Base-by-base conservation (phyloP, 92 coral and sea anemone species). In the Diadumene lineata region DNA sequence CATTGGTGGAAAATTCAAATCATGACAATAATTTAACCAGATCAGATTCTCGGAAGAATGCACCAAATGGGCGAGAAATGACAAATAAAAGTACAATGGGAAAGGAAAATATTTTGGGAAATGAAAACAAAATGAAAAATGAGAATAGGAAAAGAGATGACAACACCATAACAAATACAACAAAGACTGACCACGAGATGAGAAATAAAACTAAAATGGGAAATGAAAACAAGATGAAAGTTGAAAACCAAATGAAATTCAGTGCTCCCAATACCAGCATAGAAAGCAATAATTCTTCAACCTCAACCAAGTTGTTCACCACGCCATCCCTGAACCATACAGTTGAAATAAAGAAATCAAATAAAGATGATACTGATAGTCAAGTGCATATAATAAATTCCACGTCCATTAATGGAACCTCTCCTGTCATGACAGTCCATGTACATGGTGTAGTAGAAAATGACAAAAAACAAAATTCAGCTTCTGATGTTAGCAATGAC, bases 351-450 rank as follows among this genome's bases (percentile, higher is more conserved):
- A 1, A n/a, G 2, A 58, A 23, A 22, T 58, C 28, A 58, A 53
- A 15, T 9, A 53, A 53, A 16, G 31, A 22, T 58, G 27, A 58
- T 22, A 27, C 25, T 62, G 68, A 27, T 28, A 22, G 64, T 4
- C 15, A 6, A 28, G 68, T 28, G 34, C 68, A 62, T 28, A 28
- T 62, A 15, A 22, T 62, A 4, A 19, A 62, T 4, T 60, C 65
- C n/a, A 62, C 68, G 18, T 27, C 68, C 0, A 28, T n/a, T 56
- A 61, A 56, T 9, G 71, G 18, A 18, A 33, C 1, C 2, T 13
- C 18, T 34, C 71, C 71, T 43, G 53, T 56, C 1, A 68, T 78
- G 44, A 68, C 72, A 19, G 75, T 78, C 2, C 82, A 68, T 43
- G 82, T 78, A 30, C 56, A 31, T 23, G 48, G 32, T 55, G 68